Evolutionary conservation across 2,888 invertebrate species (phyloP).

Genomic region (Holacanthella duospinosa): DNA sequence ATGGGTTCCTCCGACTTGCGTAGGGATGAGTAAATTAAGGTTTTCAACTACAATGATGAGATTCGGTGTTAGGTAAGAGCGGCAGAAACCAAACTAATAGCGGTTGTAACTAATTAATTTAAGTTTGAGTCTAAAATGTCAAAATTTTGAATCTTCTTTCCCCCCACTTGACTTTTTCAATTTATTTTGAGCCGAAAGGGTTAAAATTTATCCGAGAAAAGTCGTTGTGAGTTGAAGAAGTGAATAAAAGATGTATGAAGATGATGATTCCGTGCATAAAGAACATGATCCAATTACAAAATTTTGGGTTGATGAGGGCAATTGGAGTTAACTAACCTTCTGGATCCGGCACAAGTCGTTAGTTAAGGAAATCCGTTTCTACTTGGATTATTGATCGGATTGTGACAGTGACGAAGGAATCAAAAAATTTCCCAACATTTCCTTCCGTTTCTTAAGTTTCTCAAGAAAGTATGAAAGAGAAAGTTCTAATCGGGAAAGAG

Average conservation of each 20-base stretch:
- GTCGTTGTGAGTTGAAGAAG: neutral
- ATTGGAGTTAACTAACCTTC: neutral
- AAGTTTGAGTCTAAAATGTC: too few species aligned
- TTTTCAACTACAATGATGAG: too few species aligned
- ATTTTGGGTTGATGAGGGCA: neutral
- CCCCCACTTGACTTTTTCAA: conserved; percentile 2
- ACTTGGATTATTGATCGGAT: too few species aligned
- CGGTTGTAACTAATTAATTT: too few species aligned
- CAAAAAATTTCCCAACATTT: neutral
- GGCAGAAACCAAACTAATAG: too few species aligned
- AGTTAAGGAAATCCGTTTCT: neutral
- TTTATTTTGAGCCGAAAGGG: neutral
- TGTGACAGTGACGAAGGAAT: neutral
- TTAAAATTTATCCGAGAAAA: neutral
- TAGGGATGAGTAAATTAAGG: too few species aligned
- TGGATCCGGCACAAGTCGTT: neutral
- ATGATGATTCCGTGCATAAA: neutral
- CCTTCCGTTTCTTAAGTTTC: neutral
- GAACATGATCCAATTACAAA: conserved; percentile 1
- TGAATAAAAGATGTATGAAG: neutral
- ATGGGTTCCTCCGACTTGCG: too few species aligned
- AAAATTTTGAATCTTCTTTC: neutral
- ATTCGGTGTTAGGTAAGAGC: too few species aligned
- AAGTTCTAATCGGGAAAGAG: neutral
- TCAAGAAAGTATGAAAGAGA: neutral